Conservation (phyloP, 2,888 invertebrate genomes). For the Acleris sparsana region DNA sequence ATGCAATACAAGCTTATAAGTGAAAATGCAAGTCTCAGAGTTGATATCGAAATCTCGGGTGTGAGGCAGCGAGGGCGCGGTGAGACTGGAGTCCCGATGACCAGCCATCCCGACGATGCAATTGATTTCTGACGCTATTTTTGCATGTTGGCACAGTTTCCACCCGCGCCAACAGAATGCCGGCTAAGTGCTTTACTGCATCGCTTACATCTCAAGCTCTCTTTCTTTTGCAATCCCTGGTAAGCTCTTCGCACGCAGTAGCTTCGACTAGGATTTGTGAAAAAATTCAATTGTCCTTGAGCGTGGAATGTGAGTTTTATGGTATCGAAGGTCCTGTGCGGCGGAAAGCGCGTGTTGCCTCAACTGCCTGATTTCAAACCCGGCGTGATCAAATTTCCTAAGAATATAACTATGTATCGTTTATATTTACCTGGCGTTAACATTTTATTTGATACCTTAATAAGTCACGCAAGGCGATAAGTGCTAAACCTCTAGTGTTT, state of each 20-base stretch:
- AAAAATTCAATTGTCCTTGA: not conserved
- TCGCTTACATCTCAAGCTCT: constrained; percentile 15
- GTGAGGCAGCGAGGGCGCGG: constrained; percentile 60
- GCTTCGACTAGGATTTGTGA: not conserved
- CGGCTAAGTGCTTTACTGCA: constrained; percentile 35
- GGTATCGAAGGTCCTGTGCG: not conserved
- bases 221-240: not conserved
- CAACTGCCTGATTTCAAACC: constrained; percentile 15
- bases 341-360: constrained; percentile 5
- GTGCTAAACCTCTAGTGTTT: not conserved
- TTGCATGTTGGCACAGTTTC: constrained; percentile 71
- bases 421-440: too few species aligned
- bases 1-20: too few species aligned
- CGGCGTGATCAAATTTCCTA: constrained; percentile 39
- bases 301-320: not conserved
- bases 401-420: constrained; percentile 29
- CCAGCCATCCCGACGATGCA: constrained; percentile 59
- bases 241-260: constrained; percentile 1
- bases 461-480: constrained; percentile 25
- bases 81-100: constrained; percentile 64
- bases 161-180: constrained; percentile 43
- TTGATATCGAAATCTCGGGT: constrained; percentile 46
- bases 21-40: not conserved
- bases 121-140: constrained; percentile 80
- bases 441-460: constrained; percentile 15